These are phyloP conservation scores for Eurytoma californica DNA, from an alignment of 2,888 invertebrate species.

Conservation along the genomic window DNA sequence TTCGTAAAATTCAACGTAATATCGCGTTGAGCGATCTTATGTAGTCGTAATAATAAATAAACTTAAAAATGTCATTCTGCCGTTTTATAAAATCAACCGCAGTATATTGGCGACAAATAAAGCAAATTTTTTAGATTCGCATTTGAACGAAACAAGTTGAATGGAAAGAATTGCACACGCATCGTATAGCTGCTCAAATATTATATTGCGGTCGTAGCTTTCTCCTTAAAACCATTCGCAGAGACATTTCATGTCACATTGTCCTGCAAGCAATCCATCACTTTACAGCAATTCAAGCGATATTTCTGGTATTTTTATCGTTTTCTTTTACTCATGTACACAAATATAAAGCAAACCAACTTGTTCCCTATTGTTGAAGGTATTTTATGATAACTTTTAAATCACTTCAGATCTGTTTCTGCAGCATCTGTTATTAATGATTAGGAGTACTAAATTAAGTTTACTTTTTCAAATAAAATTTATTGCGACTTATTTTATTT, in stretches of 20 bases:
- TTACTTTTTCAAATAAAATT: no score
- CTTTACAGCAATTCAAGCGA: constrained; percentile 17
- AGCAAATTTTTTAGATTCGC: constrained; percentile 16
- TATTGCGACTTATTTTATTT: no score
- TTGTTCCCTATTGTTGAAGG: no score
- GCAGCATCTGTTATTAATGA: no score
- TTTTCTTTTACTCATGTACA: neutral
- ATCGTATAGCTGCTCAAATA: constrained; percentile 13
- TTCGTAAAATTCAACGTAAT: no score
- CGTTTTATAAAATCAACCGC: neutral
- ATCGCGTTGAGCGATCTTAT: neutral
- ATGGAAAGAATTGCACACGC: constrained; percentile 1
- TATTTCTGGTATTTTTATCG: neutral
- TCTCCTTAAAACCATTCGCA: constrained; percentile 31
- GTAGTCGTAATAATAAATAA: neutral
- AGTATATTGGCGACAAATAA: neutral
- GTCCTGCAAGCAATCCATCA: constrained; percentile 37
- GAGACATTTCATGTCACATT: constrained; percentile 32
- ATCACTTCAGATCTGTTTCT: no score
- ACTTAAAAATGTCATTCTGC: neutral
- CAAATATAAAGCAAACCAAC: no score
- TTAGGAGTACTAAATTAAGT: no score
- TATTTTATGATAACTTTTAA: no score
- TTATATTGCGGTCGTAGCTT: constrained; percentile 31
- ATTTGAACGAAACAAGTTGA: constrained; percentile 11